Conservation (phyloP, 2,113 vertebrate genomes). For the Cottus gobio region DNA sequence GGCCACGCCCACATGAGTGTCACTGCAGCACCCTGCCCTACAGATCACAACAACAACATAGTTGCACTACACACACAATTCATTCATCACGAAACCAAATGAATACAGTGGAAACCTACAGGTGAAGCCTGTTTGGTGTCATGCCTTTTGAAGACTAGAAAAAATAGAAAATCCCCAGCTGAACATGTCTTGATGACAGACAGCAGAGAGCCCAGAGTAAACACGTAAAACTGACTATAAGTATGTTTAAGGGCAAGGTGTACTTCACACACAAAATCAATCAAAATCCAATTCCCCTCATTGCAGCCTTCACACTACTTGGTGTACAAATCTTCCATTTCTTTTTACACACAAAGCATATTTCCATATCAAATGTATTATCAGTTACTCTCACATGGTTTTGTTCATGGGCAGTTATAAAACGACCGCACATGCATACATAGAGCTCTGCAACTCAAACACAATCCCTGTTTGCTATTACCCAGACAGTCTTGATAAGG, state of each 20-base stretch:
- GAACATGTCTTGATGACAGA: background rate
- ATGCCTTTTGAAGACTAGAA: background rate
- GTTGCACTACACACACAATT: background rate
- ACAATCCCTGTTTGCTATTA: constrained; percentile 14
- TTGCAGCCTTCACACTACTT: background rate
- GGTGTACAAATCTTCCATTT: background rate
- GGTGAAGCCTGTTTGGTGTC: background rate
- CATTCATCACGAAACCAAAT: constrained; percentile 28
- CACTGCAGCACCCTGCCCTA: constrained; percentile 12
- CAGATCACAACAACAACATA: constrained; percentile 17
- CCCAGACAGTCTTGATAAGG: constrained; percentile 33
- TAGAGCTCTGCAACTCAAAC: background rate
- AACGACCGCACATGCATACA: background rate
- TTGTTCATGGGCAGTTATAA: background rate
- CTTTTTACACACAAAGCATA: background rate
- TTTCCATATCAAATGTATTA: background rate
- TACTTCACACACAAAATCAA: background rate
- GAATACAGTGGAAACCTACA: constrained; percentile 7
- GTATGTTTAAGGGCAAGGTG: background rate
- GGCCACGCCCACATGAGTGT: constrained; percentile 38
- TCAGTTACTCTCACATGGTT: background rate
- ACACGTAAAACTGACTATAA: background rate
- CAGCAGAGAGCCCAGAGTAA: background rate
- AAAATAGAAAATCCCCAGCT: background rate
- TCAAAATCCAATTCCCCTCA: background rate